Conservation (phyloP, 2,888 invertebrate species). For the Parascotia fuliginaria region DNA sequence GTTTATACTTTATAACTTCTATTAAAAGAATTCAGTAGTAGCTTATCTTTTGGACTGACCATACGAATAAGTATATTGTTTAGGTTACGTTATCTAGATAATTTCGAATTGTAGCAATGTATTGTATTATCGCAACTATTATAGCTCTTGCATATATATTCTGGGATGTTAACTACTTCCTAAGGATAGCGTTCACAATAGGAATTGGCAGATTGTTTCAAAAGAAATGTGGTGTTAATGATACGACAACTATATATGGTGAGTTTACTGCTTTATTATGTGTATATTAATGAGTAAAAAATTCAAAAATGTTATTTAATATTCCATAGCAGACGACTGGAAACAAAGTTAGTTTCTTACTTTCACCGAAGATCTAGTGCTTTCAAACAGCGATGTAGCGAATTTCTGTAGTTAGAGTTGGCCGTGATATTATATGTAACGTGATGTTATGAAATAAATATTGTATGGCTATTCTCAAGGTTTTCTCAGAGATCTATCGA, state of each 20-base stretch:
- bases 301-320: no score
- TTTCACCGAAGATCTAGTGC: no score
- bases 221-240: slow-evolving; percentile 89
- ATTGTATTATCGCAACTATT: slow-evolving; percentile 64
- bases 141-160: slow-evolving; percentile 88
- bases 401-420: no score
- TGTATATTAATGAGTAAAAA: slow-evolving; percentile 6
- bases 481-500: no score
- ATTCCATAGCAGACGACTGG: no score
- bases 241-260: slow-evolving; percentile 91
- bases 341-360: no score
- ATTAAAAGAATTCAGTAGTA: slow-evolving; percentile 23
- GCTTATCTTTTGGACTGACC: slow-evolving; percentile 15
- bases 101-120: slow-evolving; percentile 55
- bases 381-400: no score
- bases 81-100: not conserved
- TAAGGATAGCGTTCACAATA: slow-evolving; percentile 90
- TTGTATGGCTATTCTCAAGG: no score
- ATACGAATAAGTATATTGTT: slow-evolving; percentile 5
- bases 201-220: slow-evolving; percentile 89
- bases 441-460: no score
- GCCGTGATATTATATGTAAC: no score
- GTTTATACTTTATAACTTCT: slow-evolving; percentile 2
- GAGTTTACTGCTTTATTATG: slow-evolving; percentile 53
- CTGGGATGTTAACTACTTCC: slow-evolving; percentile 93